Conservation (phyloP, 2,113 vertebrate species). For the Tachuris rubrigastra region DNA sequence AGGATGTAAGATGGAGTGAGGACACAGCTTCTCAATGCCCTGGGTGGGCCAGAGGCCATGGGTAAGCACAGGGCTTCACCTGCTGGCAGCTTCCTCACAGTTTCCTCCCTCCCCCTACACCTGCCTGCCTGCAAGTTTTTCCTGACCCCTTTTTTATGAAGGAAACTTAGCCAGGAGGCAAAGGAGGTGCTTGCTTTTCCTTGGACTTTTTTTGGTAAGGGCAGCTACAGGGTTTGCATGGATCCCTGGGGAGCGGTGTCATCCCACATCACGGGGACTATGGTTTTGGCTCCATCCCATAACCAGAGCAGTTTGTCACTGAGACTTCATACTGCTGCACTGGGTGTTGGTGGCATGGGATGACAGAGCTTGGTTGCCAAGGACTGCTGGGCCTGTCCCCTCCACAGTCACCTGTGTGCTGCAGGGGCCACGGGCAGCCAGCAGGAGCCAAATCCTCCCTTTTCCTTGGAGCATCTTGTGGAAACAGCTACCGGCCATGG, state of each 20-base stretch:
- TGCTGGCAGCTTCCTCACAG: rapidly evolving
- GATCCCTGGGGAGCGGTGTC: not conserved
- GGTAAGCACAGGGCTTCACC: not conserved
- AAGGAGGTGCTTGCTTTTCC: not conserved
- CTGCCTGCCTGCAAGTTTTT: not conserved
- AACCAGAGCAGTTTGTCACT: not conserved
- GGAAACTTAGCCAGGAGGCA: not conserved
- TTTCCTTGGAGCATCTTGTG: rapidly evolving
- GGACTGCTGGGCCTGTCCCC: not conserved
- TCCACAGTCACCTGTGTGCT: rapidly evolving
- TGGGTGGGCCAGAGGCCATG: not conserved
- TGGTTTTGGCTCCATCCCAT: not conserved
- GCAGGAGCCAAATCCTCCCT: not conserved
- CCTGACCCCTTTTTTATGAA: not conserved
- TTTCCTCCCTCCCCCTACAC: not conserved
- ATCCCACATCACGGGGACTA: rapidly evolving
- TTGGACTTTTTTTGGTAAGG: not conserved
- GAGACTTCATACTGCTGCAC: not conserved
- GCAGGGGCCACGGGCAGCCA: not conserved
- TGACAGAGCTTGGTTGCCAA: not conserved
- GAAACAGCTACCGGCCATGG: not conserved
- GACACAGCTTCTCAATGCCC: no score
- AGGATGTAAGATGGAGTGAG: not conserved
- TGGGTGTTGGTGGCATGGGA: not conserved
- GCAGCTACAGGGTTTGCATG: not conserved